Base-by-base conservation (phyloP, 2,888 invertebrate species). In the Seira ritae region DNA sequence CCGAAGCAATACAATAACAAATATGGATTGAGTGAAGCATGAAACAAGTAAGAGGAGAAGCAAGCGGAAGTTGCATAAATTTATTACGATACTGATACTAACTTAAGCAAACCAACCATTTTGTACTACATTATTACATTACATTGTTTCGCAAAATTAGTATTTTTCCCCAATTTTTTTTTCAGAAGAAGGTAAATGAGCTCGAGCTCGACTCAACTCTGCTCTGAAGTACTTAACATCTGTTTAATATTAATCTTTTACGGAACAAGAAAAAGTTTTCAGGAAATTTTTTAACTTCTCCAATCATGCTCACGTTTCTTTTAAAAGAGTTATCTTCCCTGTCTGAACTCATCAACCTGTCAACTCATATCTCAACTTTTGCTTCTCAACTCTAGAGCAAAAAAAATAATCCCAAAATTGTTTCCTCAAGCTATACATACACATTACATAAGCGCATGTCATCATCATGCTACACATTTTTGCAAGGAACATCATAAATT, bases 21-120 rank as follows among this genome's bases (percentile, higher is more conserved):
- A 31, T 31, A 12, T 3, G 24, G 31, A 31, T 4, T 31, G 31
- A 31, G n/a, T n/a, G 31, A 31, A 31, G 31, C 68, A 19, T 66
- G n/a, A n/a, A 15, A 67, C 20, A 69, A 74, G 37, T 65, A 68
- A 60, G 50, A 66, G 42, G n/a, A 72, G 70, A 71, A 60, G 73
- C 65, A 79, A 72, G 66, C 80, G 80, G 80, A 80, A 80, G 80
- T 80, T 75, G 74, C 74, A 80, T 80, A 80, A 80, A 80, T 80
- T n/a, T 80, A 80, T 31, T 80, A 80, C 15, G 3, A 4, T 50
- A 50, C 17, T n/a, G n/a, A n/a, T n/a, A n/a, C n/a, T n/a, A n/a
- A n/a, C n/a, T 4, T 31, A 31, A 31, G 2, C 31, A 31, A 31
- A 31, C 31, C 3, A 31, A 31, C 31, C 31, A 31, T 31, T 31